Percentiles rank a stretch among this genome's conserved stretches.
Evolutionary conservation across 2,888 invertebrate genomes (phyloP).

Genomic region (Caenorhabditis sulstoni): DNA sequence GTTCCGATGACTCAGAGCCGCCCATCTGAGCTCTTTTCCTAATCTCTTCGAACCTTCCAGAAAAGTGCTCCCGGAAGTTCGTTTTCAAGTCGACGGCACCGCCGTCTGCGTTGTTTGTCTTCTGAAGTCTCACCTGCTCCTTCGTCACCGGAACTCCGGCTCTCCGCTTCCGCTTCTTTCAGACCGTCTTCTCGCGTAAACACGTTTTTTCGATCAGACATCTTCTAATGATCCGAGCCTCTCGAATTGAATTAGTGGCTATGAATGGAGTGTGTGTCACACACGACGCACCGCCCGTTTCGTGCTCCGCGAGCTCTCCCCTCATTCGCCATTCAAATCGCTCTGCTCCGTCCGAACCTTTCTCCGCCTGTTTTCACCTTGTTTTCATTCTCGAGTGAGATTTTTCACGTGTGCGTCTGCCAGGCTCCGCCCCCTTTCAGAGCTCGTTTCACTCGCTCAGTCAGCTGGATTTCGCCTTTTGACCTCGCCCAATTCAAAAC

Average conservation of each 20-base stretch:
- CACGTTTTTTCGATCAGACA: constrained; percentile 31
- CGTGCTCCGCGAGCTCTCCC: background rate
- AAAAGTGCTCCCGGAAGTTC: no score
- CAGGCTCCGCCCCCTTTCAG: no score
- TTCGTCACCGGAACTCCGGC: constrained; percentile 6
- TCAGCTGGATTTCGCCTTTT: no score
- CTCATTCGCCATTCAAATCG: constrained; percentile 48
- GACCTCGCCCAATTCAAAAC: no score
- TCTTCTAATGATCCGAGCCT: constrained; percentile 24
- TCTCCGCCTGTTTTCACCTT: constrained; percentile 1
- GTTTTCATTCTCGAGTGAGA: constrained; percentile 7
- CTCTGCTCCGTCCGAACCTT: constrained; percentile 4
- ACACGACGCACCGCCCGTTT: constrained; percentile 3
- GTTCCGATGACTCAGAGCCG: no score
- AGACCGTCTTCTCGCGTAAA: constrained; percentile 11
- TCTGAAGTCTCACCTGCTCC: background rate
- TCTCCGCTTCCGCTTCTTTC: background rate
- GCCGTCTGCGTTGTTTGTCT: no score
- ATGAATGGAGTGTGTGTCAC: constrained; percentile 30
- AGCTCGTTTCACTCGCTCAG: no score
- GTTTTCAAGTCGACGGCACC: no score
- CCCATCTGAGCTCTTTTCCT: no score
- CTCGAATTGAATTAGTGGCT: constrained; percentile 37
- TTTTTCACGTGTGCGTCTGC: background rate
- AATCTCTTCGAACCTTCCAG: no score